phyloP scores from a whole-genome alignment of 2,113 vertebrate genomes.

The Hyla sarda region DNA sequence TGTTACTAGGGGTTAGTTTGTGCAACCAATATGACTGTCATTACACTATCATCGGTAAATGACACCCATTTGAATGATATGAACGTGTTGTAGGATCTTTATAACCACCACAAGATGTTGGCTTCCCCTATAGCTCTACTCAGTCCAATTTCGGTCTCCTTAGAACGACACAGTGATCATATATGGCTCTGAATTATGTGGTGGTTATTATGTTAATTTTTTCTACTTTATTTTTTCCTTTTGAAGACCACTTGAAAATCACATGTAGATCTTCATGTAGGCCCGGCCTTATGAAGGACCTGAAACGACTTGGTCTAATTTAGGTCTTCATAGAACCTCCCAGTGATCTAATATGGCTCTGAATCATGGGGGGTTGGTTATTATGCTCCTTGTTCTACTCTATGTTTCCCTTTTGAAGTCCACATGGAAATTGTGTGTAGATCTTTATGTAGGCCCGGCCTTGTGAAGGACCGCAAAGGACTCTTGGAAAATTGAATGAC shows the following conservation, averaged over 20 bases:
- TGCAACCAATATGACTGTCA: neutral
- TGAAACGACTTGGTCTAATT: no score
- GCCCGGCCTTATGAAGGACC: no score
- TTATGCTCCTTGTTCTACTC: no score
- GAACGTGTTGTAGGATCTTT: neutral
- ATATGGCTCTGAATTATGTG: neutral
- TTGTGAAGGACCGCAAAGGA: no score
- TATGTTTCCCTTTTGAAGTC: no score
- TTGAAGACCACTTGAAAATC: neutral
- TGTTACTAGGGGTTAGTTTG: neutral
- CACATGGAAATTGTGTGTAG: no score
- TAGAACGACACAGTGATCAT: neutral
- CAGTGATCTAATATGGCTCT: no score
- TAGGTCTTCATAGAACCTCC: no score
- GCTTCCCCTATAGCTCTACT: neutral
- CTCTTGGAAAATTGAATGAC: neutral
- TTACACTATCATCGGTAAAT: neutral
- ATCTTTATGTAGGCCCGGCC: neutral
- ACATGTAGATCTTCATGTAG: no score
- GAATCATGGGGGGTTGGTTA: no score
- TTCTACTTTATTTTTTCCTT: no score
- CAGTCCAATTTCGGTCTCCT: neutral
- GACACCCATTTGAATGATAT: neutral
- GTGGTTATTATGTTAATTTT: no score
- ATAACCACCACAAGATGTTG: neutral